Base-by-base conservation (phyloP, 2,888 invertebrate genomes). In the Drosophila eohydei region DNA sequence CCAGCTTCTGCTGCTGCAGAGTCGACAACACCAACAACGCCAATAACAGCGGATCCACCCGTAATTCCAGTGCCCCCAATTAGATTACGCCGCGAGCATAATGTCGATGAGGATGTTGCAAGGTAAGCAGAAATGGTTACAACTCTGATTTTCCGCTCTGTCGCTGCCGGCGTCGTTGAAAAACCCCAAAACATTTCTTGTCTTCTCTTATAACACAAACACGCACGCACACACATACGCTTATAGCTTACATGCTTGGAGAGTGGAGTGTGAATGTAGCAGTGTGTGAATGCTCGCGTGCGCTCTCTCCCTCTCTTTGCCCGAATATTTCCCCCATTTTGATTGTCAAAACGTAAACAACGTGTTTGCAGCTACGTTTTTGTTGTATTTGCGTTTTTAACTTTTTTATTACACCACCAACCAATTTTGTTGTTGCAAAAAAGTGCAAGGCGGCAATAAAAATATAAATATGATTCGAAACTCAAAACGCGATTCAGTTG, bases 321-420 rank as follows among this genome's bases (percentile, higher is more conserved):
- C 32, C 55, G 40, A 48, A 54, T 59, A 56, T 71, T 81, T 88
- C 66, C 60, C 67, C 59, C 79, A 71, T 52, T 83, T 78, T 52
- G 62, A 77, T 79, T 81, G 88, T 61, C 55, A 68, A 84, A 89
- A 84, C 74, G 87, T 84, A 84, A 84, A 84, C 84, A 84, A 89
- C 89, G 77, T 87, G 84, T 86, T 81, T 70, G 58, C 64, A 36
- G 46, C 48, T 62, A 30, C 56, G 44, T 46, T 58, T 46, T 62
- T 65, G 34, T 63, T 71, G 57, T 58, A 40, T 48, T 66, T n/a
- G 51, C 54, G 36, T 40, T 58, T 44, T 60, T n/a, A 54, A 32
- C 30, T 40, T 60, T 60, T 55, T 54, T 66, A 56, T 21, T 50
- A 62, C 63, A 32, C 28, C 34, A 57, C 14, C 34, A 30, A 54